Evolutionary conservation across 1,140 invertebrate genomes (phyloP).

Genomic region (Agrypnia vestita): DNA sequence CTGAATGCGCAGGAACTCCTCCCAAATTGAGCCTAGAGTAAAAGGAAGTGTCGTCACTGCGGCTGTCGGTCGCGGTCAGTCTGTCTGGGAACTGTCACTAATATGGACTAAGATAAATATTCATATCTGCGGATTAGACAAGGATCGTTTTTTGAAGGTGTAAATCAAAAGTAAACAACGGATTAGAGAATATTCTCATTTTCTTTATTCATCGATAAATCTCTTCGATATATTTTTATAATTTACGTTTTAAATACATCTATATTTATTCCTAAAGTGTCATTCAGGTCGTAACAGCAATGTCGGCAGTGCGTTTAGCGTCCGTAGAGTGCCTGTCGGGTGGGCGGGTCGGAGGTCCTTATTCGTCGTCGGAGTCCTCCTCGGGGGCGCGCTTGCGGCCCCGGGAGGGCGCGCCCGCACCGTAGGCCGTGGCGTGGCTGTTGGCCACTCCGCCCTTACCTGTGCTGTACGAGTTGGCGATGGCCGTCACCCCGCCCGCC

Average conservation of each 20-base stretch:
- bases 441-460: constrained; percentile 79
- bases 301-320: constrained; percentile 44
- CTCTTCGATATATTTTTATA: too few species aligned
- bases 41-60: too few species aligned
- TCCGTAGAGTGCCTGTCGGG: not conserved
- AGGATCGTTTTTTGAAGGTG: not conserved
- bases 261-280: constrained; percentile 50
- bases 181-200: constrained; percentile 46
- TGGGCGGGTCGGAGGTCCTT: constrained; percentile 2
- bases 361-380: constrained; percentile 47
- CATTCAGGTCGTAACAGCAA: constrained; percentile 41
- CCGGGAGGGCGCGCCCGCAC: constrained; percentile 63
- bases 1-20: too few species aligned
- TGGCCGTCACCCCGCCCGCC: constrained; percentile 74
- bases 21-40: too few species aligned
- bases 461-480: constrained; percentile 81
- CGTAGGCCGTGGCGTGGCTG: constrained; percentile 81
- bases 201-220: constrained; percentile 49
- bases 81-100: too few species aligned
- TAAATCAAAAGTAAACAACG: constrained; percentile 1
- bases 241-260: not conserved
- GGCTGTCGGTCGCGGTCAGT: too few species aligned
- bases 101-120: too few species aligned
- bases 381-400: constrained; percentile 28
- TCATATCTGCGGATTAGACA: too few species aligned